Conservation (phyloP, 2,888 invertebrate genomes). For the Homarus gammarus region DNA sequence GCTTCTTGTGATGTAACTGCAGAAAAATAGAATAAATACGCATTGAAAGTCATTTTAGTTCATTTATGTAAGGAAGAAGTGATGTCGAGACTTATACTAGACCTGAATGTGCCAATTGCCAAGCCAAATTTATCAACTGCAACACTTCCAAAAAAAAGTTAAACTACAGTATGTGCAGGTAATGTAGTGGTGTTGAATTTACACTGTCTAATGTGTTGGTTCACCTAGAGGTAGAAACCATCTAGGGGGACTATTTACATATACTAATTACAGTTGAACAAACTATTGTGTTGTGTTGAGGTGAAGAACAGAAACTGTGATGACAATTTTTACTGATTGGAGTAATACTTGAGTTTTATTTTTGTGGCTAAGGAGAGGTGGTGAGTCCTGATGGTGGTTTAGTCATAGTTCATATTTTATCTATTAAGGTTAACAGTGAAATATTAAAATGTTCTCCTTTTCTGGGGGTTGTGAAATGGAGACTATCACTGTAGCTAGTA, state of each 20-base stretch:
- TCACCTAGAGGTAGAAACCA: too few relatives aligned
- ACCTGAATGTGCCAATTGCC: not conserved
- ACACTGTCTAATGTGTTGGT: not conserved
- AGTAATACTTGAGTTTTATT: constrained; percentile 23
- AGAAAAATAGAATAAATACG: not conserved
- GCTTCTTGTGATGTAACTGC: not conserved
- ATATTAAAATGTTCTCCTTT: not conserved
- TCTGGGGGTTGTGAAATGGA: not conserved
- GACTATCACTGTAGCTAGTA: not conserved
- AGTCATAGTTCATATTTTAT: not conserved
- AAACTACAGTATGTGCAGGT: not conserved
- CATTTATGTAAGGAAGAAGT: not conserved
- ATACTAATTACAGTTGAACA: not conserved
- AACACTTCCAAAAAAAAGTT: not conserved
- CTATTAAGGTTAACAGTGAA: not conserved
- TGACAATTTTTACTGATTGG: not conserved
- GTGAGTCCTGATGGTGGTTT: too few relatives aligned
- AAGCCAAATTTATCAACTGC: not conserved
- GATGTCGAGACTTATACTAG: not conserved
- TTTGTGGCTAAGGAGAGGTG: too few relatives aligned
- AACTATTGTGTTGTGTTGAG: constrained; percentile 13
- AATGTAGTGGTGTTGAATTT: not conserved
- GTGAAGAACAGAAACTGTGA: constrained; percentile 21
- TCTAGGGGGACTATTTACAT: too few relatives aligned
- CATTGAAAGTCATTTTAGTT: not conserved